Percentiles rank a stretch among this genome's conserved stretches.
phyloP scores from a whole-genome alignment of 2,113 vertebrate genomes.

The Seriola rivoliana region DNA sequence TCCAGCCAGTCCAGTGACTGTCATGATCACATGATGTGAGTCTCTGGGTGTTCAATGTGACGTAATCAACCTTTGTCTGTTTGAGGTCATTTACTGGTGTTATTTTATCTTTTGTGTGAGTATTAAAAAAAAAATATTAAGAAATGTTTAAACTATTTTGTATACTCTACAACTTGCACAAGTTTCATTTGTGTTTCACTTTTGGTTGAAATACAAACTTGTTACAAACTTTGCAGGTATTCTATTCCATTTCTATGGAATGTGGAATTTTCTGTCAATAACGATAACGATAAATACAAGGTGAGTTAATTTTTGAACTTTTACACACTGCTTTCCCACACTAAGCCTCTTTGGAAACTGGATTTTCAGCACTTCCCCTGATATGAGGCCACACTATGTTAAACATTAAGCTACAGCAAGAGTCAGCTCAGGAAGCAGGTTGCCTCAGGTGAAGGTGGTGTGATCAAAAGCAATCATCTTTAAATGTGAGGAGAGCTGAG shows the following conservation, averaged over 20 bases:
- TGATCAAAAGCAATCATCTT: neutral
- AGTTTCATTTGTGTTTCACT: neutral
- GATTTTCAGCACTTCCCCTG: constrained; percentile 32
- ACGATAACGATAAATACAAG: constrained; percentile 49
- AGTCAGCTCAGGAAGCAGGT: neutral
- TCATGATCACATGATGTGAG: constrained; percentile 52
- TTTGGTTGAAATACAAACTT: neutral
- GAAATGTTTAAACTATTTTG: neutral
- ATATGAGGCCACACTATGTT: constrained; percentile 44
- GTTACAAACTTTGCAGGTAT: neutral
- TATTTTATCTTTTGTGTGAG: neutral
- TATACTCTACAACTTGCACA: neutral
- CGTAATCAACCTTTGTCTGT: neutral
- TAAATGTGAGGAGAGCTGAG: neutral
- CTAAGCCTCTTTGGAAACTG: constrained; percentile 36
- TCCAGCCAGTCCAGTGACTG: constrained; percentile 20
- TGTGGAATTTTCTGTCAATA: neutral
- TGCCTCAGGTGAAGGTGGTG: constrained; percentile 36
- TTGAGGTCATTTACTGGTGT: neutral
- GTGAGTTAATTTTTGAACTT: constrained; percentile 59
- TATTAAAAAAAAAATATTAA: neutral
- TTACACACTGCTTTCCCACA: constrained; percentile 14
- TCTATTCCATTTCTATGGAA: neutral
- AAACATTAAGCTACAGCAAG: constrained; percentile 64
- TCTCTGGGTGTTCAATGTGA: neutral